Evolutionary conservation across 1,140 invertebrate genomes (phyloP), one percentile per base, ranked within the genome.

Genomic region (Drosophila quadrilineata): DNA sequence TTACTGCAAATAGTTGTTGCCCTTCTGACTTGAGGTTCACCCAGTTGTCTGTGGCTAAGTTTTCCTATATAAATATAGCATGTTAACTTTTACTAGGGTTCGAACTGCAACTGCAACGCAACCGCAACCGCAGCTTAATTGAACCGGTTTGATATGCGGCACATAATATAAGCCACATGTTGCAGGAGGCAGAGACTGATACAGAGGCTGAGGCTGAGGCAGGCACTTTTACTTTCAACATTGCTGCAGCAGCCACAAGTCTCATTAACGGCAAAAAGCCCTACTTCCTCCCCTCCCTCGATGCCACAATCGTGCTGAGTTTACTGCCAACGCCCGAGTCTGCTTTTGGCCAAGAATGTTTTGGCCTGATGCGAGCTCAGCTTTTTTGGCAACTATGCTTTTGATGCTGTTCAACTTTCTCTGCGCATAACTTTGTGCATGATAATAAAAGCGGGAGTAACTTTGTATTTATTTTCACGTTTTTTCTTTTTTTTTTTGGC

Each of bases 191-290:
- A n/a, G n/a, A n/a, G n/a, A n/a, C 24, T 12, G 22, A 10, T 24
- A 35, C 16, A 58, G n/a, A n/a, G n/a, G 48, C 46, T 50, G 57
- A 43, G 80, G 63, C 58, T 56, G 53, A 82, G 84, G 69, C 77
- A 84, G 19, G 19, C 14, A 75, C 67, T 76, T 77, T 82, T 84
- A 82, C 77, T 82, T 82, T 82, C 53, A 54, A 50, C 33, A 19
- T 33, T 22, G 4, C 17, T 12, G 6, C 24, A 19, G 9, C 31
- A 59, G 38, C 71, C 52, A 79, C 71, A 67, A 71, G 66, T 41
- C 35, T 40, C 29, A 33, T 38, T 70, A 74, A 62, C 29, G 12
- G n/a, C 29, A 50, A 38, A 14, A 24, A 48, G 12, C 8, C 41
- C 36, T n/a, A n/a, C n/a, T n/a, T n/a, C n/a, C n/a, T n/a, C n/a